Base-by-base conservation (phyloP, 2,797 vertebrate species). In the Hippocampus kuda region DNA sequence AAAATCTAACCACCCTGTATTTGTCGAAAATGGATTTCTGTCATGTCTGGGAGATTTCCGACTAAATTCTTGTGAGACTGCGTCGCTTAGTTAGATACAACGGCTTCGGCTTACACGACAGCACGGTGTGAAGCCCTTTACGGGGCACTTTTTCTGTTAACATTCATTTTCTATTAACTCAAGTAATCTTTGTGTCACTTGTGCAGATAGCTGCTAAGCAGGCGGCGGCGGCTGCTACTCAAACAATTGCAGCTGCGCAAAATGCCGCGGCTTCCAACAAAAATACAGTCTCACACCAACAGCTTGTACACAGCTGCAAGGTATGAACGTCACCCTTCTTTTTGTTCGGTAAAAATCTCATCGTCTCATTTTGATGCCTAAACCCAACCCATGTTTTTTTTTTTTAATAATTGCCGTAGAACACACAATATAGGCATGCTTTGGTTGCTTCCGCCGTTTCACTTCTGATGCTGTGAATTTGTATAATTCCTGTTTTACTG, bases 301-400 rank as follows among this genome's bases (percentile, higher is more conserved):
- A 98, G 66, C 92, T 99, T 53, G 96, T 99, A 44, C 94, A 98
- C 88, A 98, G 96, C 91, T 99, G 97, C 85, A 99, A 99, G 95
- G 97, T 96, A 92, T 26, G 56, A 71, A 77, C 53, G 59, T 60
- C 22, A 24, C 56, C 48, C 44, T 62, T 68, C 38, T 65, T 34
- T 54, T 68, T 34, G 10, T 20, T 66, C 4, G 44, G n/a, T 61
- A 70, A 6, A 34, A 51, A 62, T 66, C 27, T 44, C 16, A 5
- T 4, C 59, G 34, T 66, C 8, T 66, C 8, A 69, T 46, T 59
- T 41, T 46, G 12, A n/a, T 12, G n/a, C 22, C 38, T 24, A 44
- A 63, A 44, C 38, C 44, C 13, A 2, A 11, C 7, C 12, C 26
- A 1, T 34, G 34, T 26, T 41, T 16, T 38, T 42, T 26, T 24